Conservation (phyloP, 2,797 vertebrate genomes). For the Xiphophorus birchmanni region DNA sequence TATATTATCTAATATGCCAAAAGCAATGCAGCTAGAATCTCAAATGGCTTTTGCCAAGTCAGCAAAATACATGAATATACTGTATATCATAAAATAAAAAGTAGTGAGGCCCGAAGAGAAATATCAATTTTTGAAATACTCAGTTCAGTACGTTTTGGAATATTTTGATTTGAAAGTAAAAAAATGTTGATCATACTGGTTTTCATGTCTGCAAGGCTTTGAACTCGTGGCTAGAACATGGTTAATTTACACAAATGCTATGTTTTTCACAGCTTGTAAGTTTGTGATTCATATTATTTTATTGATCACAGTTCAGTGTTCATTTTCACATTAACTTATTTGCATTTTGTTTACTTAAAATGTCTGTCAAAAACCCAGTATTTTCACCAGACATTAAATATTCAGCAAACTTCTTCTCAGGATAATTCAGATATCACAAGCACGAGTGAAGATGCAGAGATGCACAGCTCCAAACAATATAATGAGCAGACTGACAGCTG, state of each 20-base stretch:
- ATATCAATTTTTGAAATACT: not conserved
- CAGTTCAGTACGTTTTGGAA: not conserved
- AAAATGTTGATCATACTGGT: not conserved
- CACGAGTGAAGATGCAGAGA: not conserved
- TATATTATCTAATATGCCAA: not conserved
- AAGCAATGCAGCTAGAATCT: not conserved
- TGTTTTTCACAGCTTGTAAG: not conserved
- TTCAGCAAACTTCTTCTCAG: not conserved
- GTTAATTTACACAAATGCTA: not conserved
- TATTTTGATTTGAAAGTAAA: not conserved
- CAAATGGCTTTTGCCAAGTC: not conserved
- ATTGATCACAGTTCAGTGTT: not conserved
- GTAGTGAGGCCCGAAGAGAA: not conserved
- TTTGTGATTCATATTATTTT: not conserved
- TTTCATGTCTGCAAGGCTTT: not conserved
- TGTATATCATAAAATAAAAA: not conserved
- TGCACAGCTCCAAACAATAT: not conserved
- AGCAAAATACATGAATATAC: not conserved
- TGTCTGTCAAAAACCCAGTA: not conserved
- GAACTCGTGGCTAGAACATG: not conserved
- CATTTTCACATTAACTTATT: not conserved
- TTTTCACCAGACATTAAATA: not conserved
- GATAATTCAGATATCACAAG: not conserved
- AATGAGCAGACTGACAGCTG: not conserved
- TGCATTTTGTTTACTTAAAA: not conserved